Percentiles rank a stretch among this genome's conserved stretches.
These are phyloP conservation scores for Lagocephalus sceleratus DNA, from an alignment of 2,797 vertebrate species.

Conservation along the genomic window DNA sequence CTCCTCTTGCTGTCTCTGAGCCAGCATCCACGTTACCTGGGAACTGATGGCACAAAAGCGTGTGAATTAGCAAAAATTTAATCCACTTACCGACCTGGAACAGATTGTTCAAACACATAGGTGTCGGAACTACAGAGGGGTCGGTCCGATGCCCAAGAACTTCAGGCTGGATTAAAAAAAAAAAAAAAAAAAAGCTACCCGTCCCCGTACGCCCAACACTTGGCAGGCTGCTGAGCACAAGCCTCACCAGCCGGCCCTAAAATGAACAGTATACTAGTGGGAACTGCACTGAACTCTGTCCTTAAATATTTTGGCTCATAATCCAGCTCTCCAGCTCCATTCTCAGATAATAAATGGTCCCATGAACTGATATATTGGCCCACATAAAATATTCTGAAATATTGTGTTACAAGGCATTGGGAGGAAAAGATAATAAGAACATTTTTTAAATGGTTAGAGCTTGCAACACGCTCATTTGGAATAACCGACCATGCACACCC, in stretches of 20 bases:
- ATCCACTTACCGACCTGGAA: constrained; percentile 63
- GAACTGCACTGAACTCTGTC: constrained; percentile 39
- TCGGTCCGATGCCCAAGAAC: too few species aligned
- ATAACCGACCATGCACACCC: too few species aligned
- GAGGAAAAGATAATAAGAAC: constrained; percentile 25
- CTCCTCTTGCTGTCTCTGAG: constrained; percentile 98
- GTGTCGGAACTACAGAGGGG: constrained; percentile 1
- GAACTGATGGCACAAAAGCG: constrained; percentile 75
- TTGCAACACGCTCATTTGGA: too few species aligned
- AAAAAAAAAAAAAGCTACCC: too few species aligned
- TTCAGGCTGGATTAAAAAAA: too few species aligned
- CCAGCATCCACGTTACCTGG: constrained; percentile 99
- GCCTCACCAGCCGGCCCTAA: constrained; percentile 42
- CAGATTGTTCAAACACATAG: constrained; percentile 10
- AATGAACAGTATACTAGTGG: constrained; percentile 56
- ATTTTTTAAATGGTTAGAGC: constrained; percentile 1
- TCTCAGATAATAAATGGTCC: constrained; percentile 29
- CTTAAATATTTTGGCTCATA: constrained; percentile 55
- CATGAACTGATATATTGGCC: constrained; percentile 20
- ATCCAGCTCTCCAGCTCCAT: constrained; percentile 24
- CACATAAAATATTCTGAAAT: constrained; percentile 34
- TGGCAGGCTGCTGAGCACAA: constrained; percentile 50
- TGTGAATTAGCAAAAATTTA: constrained; percentile 62
- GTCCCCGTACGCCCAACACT: constrained; percentile 36
- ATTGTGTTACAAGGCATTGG: constrained; percentile 9